These are phyloP conservation scores for Pseudococcus jackbeardsleyi DNA, from an alignment of 2,888 invertebrate species.

Conservation along the genomic window DNA sequence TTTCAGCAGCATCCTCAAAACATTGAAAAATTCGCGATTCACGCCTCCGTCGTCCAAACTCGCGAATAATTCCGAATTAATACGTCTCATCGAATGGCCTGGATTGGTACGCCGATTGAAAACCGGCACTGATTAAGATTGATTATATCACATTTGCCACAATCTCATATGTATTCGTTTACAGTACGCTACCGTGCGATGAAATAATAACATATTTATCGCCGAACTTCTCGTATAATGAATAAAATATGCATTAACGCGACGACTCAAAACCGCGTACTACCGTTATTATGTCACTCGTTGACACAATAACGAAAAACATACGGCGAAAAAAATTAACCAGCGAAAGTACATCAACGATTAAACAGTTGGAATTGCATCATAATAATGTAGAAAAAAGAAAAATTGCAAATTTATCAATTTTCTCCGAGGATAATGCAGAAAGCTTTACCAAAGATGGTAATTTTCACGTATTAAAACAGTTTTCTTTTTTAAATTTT, in stretches of 20 bases:
- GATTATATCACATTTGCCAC: constrained; percentile 42
- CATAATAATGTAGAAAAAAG: not conserved
- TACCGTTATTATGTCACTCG: constrained; percentile 39
- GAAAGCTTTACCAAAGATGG: not conserved
- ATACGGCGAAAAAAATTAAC: not conserved
- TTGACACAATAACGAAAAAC: constrained; percentile 38
- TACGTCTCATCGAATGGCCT: constrained; percentile 28
- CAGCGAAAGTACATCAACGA: constrained; percentile 8
- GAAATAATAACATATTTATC: constrained; percentile 49
- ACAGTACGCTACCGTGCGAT: constrained; percentile 20
- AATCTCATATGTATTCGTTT: not conserved
- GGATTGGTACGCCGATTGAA: constrained; percentile 22
- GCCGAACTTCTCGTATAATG: constrained; percentile 20
- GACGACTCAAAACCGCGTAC: constrained; percentile 24
- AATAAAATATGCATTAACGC: constrained; percentile 28
- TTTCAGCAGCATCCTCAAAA: too few species aligned
- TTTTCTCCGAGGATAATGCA: not conserved
- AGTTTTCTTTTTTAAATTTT: not conserved
- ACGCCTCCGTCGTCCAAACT: not conserved
- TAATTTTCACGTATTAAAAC: not conserved
- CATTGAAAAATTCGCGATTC: not conserved
- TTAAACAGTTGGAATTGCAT: not conserved
- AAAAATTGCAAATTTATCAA: constrained; percentile 1
- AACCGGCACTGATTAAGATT: constrained; percentile 40
- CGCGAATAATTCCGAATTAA: not conserved